Evolutionary conservation across 2,113 vertebrate species (phyloP), one percentile per base, ranked within the genome.

Genomic region (Pavo muticus): DNA sequence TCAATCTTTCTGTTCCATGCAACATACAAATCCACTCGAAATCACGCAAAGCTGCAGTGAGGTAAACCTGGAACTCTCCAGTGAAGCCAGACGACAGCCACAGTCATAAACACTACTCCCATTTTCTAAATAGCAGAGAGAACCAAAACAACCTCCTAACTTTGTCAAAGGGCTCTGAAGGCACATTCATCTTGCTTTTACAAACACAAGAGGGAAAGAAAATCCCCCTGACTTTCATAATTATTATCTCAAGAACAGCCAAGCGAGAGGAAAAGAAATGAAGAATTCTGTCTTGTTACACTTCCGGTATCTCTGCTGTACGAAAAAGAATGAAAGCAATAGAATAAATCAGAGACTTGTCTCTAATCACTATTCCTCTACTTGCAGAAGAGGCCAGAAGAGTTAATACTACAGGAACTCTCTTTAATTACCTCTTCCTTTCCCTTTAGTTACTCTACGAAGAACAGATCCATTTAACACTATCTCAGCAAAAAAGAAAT

Each of bases 381-480:
- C 42, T 78, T 69, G 52, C 14, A 91, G n/a, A 68, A 91, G 25
- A 14, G 9, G 9, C 6, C 37, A 60, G 79, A 80, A 80, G 76
- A 87, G 87, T 88, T 59, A 84, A 69, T 69, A 52, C n/a, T 56
- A 14, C 3, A 81, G 57, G 57, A 93, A 52, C 6, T 57, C 20
- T 42, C 39, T 88, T 81, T 82, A 91, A 76, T 95, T 85, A 79
- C 59, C 0, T 3, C 52, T 84, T 83, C 54, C 57, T 68, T 71
- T 70, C 19, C 39, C 56, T 81, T 88, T 89, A 87, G 81, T 87
- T 92, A 79, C 72, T 86, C 79, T 78, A 27, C 37, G 60, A 88
- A 68, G 60, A 90, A 39, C 15, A 74, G 39, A 78, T 37, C 64
- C 45, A 30, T 30, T 35, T 32, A 79, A 90, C 92, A 80, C n/a